phyloP scores from a whole-genome alignment of 64 coral and sea anemone species.

The Dendrophyllia cribrosa region DNA sequence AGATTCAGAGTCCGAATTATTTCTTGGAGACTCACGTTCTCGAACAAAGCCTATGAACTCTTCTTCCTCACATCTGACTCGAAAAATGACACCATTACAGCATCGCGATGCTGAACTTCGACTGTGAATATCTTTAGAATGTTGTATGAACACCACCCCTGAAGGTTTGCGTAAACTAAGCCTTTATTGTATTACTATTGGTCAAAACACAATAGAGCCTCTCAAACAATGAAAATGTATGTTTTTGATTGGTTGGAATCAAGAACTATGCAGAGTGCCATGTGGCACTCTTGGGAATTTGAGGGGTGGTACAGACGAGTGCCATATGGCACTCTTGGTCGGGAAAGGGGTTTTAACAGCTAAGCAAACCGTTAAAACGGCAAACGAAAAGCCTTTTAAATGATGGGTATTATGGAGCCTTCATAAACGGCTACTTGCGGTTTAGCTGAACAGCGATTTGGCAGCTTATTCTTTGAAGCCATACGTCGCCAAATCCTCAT shows the following conservation, averaged over 20 bases:
- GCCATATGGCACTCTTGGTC: no score
- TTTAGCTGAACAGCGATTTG: no score
- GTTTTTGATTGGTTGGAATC: slow-evolving; percentile 50
- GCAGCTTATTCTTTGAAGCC: no score
- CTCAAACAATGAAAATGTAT: slow-evolving; percentile 1
- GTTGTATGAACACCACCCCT: slow-evolving; percentile 62
- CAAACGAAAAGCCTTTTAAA: no score
- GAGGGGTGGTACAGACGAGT: no score
- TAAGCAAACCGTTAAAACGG: no score
- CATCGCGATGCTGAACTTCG: not conserved
- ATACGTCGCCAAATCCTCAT: no score
- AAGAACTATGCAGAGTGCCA: slow-evolving; percentile 12
- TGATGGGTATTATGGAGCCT: no score
- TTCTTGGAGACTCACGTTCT: slow-evolving; percentile 25
- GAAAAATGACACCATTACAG: slow-evolving; percentile 8
- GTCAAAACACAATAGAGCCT: slow-evolving; percentile 41
- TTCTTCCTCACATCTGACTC: slow-evolving; percentile 28
- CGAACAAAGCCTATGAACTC: slow-evolving; percentile 38
- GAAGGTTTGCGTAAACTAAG: slow-evolving; percentile 21
- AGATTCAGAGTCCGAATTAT: slow-evolving; percentile 38
- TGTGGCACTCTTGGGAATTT: slow-evolving; percentile 49
- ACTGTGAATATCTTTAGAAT: not conserved
- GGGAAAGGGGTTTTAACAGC: no score
- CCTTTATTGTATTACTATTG: slow-evolving; percentile 52
- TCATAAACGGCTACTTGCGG: no score